Percentiles rank a stretch among this genome's conserved stretches.
phyloP scores from a whole-genome alignment of 2,888 invertebrate genomes.

The Phengaris alcon region DNA sequence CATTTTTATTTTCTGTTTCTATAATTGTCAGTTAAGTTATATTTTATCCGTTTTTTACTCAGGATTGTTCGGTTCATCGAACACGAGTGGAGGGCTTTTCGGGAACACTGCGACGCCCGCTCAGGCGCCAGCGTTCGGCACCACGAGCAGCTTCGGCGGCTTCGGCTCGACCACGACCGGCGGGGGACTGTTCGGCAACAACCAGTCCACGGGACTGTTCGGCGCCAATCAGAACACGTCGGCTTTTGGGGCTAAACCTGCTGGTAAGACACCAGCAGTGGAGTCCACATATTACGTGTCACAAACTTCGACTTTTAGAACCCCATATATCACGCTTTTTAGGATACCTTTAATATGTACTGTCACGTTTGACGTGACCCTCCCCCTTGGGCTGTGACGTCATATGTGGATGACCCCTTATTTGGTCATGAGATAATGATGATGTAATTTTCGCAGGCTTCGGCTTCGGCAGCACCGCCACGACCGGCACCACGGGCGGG shows the following conservation, averaged over 20 bases:
- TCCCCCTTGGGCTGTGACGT: too few relatives aligned
- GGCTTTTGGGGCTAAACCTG: slow-evolving; percentile 80
- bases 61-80: slow-evolving; percentile 82
- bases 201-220: slow-evolving; percentile 78
- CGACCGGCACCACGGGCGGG: slow-evolving; percentile 58
- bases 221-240: slow-evolving; percentile 76
- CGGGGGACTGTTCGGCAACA: slow-evolving; percentile 78
- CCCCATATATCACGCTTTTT: too few relatives aligned
- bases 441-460: slow-evolving; percentile 63
- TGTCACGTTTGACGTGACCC: too few relatives aligned
- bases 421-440: background rate
- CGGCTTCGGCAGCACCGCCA: slow-evolving; percentile 75
- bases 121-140: slow-evolving; percentile 83
- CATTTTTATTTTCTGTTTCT: too few relatives aligned
- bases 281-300: too few relatives aligned
- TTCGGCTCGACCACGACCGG: slow-evolving; percentile 68
- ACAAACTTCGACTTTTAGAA: too few relatives aligned
- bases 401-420: too few relatives aligned
- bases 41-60: slow-evolving; percentile 35
- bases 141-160: slow-evolving; percentile 71
- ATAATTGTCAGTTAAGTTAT: too few relatives aligned
- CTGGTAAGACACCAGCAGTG: slow-evolving; percentile 55
- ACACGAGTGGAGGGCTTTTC: slow-evolving; percentile 58
- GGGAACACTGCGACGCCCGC: slow-evolving; percentile 55
- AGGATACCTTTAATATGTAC: too few relatives aligned